Evolutionary conservation across 2,113 vertebrate genomes (phyloP), one percentile per base, ranked within the genome.

Genomic region (Mus pahari): DNA sequence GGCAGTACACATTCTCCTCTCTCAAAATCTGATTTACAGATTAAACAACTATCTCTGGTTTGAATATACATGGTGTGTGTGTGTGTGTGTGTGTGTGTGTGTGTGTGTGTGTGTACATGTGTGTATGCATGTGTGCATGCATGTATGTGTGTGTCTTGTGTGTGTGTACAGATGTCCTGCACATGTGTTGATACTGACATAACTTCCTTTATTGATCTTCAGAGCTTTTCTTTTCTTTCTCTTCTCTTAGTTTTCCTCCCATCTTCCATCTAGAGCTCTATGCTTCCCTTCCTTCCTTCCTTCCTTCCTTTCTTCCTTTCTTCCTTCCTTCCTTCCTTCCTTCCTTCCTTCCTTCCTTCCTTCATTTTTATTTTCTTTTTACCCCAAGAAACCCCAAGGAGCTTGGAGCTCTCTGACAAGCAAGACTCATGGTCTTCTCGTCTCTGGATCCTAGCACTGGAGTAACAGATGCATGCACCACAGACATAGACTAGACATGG

Each of bases 231-330:
- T 73, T 70, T 73, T 39, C 36, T n/a, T 39, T 73, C 33, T 13
- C n/a, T n/a, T 26, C 78, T 19, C 78, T 55, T 55, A 36, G 31
- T 50, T 50, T 17, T 26, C 45, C 17, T 79, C 17, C 17, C 42
- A 48, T 42, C 42, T 28, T 26, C 12, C 60, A 42, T 4, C n/a
- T 12, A 62, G 60, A 11, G 2, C 1, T 7, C 26, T 45, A 12
- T 6, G 7, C n/a, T 74, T 10, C 20, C n/a, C 31, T 3, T 48
- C 48, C 42, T 53, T 1, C 14, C 19, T 2, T 19, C 28, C 7
- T 36, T n/a, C 2, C 42, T 53, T 1, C 14, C 19, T 2, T 19
- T 16, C 7, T n/a, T n/a, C n/a, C 0, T 26, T 7, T 9, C 39
- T 75, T 6, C 24, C 39, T 33, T 2, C 14, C 17, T 2, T 10